Base-by-base conservation (phyloP, 2,797 vertebrate genomes). In the Lerista edwardsae region DNA sequence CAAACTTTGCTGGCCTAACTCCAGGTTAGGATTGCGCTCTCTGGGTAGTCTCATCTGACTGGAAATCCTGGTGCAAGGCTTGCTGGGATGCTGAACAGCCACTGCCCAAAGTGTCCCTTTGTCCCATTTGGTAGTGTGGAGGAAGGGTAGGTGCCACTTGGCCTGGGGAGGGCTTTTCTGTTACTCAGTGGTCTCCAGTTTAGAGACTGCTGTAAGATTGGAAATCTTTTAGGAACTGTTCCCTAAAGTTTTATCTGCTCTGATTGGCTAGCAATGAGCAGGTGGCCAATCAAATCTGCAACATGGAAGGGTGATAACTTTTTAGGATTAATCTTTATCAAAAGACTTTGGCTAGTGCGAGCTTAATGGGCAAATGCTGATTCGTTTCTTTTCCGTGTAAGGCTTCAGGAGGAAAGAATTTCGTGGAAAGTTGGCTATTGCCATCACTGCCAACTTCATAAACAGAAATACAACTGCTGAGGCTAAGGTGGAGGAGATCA, bases 401-500 rank as follows among this genome's bases (percentile, higher is more conserved):
- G 99, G 98, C 73, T 99, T 99, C 93, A 97, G 96, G 91, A 97
- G 98, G 82, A 99, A 99, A 83, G 98, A 99, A 91, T 99, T 99
- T 82, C 97, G 99, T 84, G 99, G 99, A 68, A 99, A 99, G 92
- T 94, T 99, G 90, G 99, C 99, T 4, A 99, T 99, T 6, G 99
- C 98, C 10, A 98, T 99, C 94, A 99, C 99, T 0, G 98, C 98
- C 92, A 99, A 99, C 95, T 99, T 99, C 89, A 96, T 98, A 91
- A 99, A 99, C 95, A 97, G 98, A 94, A 99, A 99, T 94, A 99
- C 98, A 19, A 98, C 98, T 0, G 98, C 98, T 0, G 99, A 99
- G 94, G 98, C 98, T 82, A 98, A 98, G 93, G 99, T 99, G 75
- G 98, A 99, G 88, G 99, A 99, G 96, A 99, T 99, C 83, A 99